These are phyloP conservation scores for Anorthoa munda DNA, from an alignment of 2,888 invertebrate genomes.

Conservation along the genomic window DNA sequence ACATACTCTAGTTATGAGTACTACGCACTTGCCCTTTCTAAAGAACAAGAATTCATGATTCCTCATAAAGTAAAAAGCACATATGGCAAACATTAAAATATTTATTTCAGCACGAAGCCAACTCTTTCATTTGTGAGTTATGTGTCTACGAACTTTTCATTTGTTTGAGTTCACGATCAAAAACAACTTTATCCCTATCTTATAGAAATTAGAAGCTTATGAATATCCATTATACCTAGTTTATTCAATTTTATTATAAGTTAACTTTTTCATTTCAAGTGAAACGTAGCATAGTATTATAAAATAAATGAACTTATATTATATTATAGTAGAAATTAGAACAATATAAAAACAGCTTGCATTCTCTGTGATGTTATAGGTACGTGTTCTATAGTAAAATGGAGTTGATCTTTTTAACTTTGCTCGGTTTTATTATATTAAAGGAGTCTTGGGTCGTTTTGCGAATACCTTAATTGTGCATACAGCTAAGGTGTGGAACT, in stretches of 20 bases:
- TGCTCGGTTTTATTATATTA: background rate
- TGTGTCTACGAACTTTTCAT: conserved; percentile 71
- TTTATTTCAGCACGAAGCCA: conserved; percentile 22
- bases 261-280: background rate
- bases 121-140: conserved; percentile 58
- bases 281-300: conserved; percentile 8
- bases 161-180: conserved; percentile 60
- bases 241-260: conserved; percentile 22
- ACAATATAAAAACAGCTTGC: background rate
- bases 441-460: no score
- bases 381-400: background rate
- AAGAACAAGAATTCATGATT: background rate
- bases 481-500: no score
- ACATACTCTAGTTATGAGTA: no score
- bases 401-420: conserved; percentile 7
- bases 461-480: no score
- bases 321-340: background rate
- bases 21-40: no score
- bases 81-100: conserved; percentile 17
- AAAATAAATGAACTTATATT: no score
- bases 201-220: conserved; percentile 31
- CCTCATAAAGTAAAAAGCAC: conserved; percentile 9
- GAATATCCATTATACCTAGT: conserved; percentile 27
- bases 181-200: conserved; percentile 51
- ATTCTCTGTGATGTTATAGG: background rate